Conservation (phyloP, 92 coral and sea anemone genomes). For the Chrysogorgia sp. region DNA sequence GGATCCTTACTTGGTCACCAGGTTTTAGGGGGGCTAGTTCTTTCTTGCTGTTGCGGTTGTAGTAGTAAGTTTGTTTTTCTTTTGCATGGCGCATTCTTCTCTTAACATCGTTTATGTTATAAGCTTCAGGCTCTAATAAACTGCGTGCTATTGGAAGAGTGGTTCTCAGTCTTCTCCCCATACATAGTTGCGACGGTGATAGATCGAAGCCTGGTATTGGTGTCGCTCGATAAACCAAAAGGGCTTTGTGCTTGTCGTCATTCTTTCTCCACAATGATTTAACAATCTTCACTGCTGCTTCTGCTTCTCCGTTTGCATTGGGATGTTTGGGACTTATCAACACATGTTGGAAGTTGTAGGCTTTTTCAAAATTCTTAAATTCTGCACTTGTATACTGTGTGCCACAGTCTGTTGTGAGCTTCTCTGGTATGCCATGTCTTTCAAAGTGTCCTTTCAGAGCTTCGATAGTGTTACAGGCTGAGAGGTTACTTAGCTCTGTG, state of each 20-base stretch:
- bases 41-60: slow-evolving; percentile 39
- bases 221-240: slow-evolving; percentile 44
- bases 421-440: slow-evolving; percentile 54
- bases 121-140: slow-evolving; percentile 47
- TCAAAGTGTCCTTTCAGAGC: slow-evolving; percentile 55
- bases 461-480: slow-evolving; percentile 31
- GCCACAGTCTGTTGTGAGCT: slow-evolving; percentile 35
- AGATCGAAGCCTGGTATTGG: slow-evolving; percentile 60
- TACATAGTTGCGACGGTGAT: slow-evolving; percentile 58
- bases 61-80: slow-evolving; percentile 42
- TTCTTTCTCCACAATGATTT: slow-evolving; percentile 47
- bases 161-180: slow-evolving; percentile 60
- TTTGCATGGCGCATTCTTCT: slow-evolving; percentile 46
- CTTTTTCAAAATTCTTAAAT: too few species aligned
- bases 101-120: slow-evolving; percentile 24
- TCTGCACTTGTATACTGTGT: too few species aligned
- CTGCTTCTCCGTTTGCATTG: slow-evolving; percentile 55
- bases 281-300: slow-evolving; percentile 45
- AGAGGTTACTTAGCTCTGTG: slow-evolving; percentile 47
- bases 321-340: slow-evolving; percentile 46
- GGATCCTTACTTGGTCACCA: slow-evolving; percentile 48
- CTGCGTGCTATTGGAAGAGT: slow-evolving; percentile 49
- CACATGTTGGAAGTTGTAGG: slow-evolving; percentile 24
- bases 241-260: slow-evolving; percentile 61
- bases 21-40: slow-evolving; percentile 43